phyloP scores from a whole-genome alignment of 2,888 invertebrate species.

The Microctonus brassicae region DNA sequence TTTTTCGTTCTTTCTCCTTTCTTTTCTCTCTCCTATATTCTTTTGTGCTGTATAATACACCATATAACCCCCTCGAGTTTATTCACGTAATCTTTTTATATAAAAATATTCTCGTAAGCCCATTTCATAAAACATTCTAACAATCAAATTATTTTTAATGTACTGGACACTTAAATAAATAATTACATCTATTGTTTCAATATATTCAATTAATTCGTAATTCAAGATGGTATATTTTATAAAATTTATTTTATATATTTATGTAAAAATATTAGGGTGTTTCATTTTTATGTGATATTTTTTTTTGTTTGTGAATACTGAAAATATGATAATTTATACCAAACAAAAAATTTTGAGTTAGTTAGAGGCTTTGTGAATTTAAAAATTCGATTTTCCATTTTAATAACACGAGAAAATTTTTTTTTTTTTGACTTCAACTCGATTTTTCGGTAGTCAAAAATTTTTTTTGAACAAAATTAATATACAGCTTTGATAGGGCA shows the following conservation, averaged over 20 bases:
- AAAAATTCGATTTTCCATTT: no score
- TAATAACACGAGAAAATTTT: no score
- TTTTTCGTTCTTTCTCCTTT: neutral
- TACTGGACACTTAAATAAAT: neutral
- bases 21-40: slow-evolving; percentile 3
- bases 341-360: no score
- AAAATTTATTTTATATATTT: neutral
- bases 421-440: no score
- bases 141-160: slow-evolving; percentile 20
- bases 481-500: no score
- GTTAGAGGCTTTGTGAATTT: no score
- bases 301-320: no score
- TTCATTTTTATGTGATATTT: no score
- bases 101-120: slow-evolving; percentile 15
- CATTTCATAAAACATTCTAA: neutral
- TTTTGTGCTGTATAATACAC: neutral
- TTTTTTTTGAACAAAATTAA: no score
- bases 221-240: slow-evolving; percentile 7
- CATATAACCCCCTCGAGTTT: neutral
- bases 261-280: no score
- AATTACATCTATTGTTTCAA: slow-evolving; percentile 11
- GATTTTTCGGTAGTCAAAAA: no score
- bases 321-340: no score
- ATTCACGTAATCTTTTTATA: neutral
- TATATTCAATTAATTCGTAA: neutral